phyloP scores from a whole-genome alignment of 2,797 vertebrate genomes.

The Lindbergichthys nudifrons region DNA sequence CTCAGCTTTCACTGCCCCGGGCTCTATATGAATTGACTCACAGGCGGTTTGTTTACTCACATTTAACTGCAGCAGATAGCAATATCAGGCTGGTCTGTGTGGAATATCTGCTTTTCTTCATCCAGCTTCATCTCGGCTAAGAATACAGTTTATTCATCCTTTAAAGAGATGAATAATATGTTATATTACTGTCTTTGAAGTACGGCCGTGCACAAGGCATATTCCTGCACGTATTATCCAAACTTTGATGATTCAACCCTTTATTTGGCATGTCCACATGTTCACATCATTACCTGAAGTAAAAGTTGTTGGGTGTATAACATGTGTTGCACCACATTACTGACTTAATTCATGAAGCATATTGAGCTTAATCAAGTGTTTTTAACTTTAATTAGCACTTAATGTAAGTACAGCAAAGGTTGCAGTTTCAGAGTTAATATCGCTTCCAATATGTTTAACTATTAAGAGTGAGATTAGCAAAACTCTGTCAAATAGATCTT shows the following conservation, averaged over 20 bases:
- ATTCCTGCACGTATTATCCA: background rate
- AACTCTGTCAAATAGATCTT: background rate
- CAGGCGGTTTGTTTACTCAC: conserved; percentile 53
- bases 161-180: background rate
- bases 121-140: background rate
- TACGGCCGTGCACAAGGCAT: background rate
- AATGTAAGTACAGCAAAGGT: background rate
- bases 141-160: conserved; percentile 25
- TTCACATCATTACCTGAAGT: background rate
- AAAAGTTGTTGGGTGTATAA: background rate
- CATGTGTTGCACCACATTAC: background rate
- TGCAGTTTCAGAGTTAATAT: background rate
- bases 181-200: conserved; percentile 14
- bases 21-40: conserved; percentile 62
- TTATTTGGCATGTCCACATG: background rate
- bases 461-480: background rate
- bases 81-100: conserved; percentile 26
- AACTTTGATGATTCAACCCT: background rate
- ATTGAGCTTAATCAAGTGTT: background rate
- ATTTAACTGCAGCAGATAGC: conserved; percentile 49
- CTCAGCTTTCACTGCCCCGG: conserved; percentile 41
- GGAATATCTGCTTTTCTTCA: conserved; percentile 19
- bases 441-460: background rate
- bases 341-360: background rate
- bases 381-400: background rate